Evolutionary conservation across 2,797 vertebrate genomes (phyloP).

Genomic region (Tragopan temminckii): DNA sequence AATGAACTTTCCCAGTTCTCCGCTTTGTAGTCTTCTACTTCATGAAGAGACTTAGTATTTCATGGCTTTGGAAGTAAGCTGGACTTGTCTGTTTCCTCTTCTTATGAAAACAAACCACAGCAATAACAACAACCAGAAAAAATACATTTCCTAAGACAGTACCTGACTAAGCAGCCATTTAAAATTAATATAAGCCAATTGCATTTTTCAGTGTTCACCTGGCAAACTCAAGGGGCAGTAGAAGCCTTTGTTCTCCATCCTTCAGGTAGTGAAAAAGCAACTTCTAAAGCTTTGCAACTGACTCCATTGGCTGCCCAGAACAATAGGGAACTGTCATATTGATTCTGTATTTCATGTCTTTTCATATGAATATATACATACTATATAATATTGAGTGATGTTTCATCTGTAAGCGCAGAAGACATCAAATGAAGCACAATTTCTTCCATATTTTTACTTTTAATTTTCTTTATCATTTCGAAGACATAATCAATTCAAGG

Average conservation of each 20-base stretch:
- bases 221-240: constrained; percentile 18
- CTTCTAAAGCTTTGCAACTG: background rate
- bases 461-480: constrained; percentile 18
- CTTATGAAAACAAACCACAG: background rate
- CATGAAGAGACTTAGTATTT: background rate
- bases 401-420: background rate
- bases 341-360: constrained; percentile 8
- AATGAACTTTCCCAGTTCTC: background rate
- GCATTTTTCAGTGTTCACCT: background rate
- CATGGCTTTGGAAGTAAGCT: background rate
- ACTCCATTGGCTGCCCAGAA: constrained; percentile 6
- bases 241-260: background rate
- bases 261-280: background rate
- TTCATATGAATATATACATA: background rate
- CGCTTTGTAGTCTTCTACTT: background rate
- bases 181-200: background rate
- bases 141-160: background rate
- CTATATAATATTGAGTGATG: constrained; percentile 3
- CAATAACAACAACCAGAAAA: background rate
- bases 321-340: background rate
- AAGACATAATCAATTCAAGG: background rate
- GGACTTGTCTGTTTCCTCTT: background rate
- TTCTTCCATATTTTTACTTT: constrained; percentile 37
- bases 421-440: constrained; percentile 10
- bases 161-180: background rate